Conservation (phyloP, 2,888 invertebrate species). For the Thumatha senex region DNA sequence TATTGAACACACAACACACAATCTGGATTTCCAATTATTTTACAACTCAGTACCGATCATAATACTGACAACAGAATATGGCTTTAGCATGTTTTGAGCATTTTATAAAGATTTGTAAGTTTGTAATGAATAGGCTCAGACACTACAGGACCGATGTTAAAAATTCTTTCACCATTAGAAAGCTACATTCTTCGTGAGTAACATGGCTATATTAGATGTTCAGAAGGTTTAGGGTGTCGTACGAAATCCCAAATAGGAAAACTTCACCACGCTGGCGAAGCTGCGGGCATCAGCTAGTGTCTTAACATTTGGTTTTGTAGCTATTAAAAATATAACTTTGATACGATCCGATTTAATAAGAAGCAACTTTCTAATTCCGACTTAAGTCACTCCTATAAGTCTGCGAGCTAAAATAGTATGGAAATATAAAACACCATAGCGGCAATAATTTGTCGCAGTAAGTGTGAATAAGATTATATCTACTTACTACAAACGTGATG, state of each 20-base stretch:
- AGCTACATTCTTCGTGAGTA: too few species aligned
- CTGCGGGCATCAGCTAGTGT: too few species aligned
- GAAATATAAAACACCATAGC: slow-evolving; percentile 6
- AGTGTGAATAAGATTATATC: slow-evolving; percentile 7
- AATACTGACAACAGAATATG: not conserved
- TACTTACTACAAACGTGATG: slow-evolving; percentile 33
- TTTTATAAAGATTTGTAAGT: too few species aligned
- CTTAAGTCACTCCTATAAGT: slow-evolving; percentile 33
- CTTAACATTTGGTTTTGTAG: too few species aligned
- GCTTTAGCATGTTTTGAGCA: too few species aligned
- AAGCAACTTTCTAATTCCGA: slow-evolving; percentile 25
- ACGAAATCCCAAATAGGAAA: too few species aligned
- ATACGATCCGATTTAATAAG: slow-evolving; percentile 26
- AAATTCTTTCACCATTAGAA: too few species aligned
- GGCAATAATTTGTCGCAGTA: slow-evolving; percentile 25
- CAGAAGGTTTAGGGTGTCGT: too few species aligned
- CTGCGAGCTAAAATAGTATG: slow-evolving; percentile 7
- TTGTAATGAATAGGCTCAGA: too few species aligned
- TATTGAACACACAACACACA: slow-evolving; percentile 25
- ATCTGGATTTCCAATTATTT: slow-evolving; percentile 47
- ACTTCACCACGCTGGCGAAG: too few species aligned
- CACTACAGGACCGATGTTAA: too few species aligned
- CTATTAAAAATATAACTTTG: not conserved
- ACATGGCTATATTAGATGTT: too few species aligned
- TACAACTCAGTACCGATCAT: slow-evolving; percentile 13